Conservation (phyloP, 2,888 invertebrate genomes). For the Magallana nippona region DNA sequence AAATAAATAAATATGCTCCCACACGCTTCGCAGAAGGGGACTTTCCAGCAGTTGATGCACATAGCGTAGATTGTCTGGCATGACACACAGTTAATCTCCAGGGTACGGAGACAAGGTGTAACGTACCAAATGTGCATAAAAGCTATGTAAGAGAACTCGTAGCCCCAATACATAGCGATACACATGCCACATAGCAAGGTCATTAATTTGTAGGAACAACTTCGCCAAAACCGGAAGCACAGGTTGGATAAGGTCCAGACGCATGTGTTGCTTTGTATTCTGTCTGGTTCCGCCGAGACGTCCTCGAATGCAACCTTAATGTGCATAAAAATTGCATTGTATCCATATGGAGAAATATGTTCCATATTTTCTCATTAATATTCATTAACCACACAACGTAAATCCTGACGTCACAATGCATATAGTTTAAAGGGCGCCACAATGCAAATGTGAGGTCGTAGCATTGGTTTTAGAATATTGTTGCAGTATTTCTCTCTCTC, state of each 20-base stretch:
- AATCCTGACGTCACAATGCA: too few species aligned
- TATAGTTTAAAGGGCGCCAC: too few species aligned
- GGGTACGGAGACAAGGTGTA: slow-evolving; percentile 85
- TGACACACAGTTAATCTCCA: slow-evolving; percentile 83
- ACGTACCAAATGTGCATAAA: slow-evolving; percentile 85
- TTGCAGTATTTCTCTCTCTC: too few species aligned
- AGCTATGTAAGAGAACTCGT: slow-evolving; percentile 82
- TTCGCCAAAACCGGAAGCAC: slow-evolving; percentile 85
- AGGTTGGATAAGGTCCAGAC: slow-evolving; percentile 86
- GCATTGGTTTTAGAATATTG: too few species aligned
- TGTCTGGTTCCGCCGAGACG: slow-evolving; percentile 72
- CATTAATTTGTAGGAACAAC: slow-evolving; percentile 86
- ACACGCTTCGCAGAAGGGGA: slow-evolving; percentile 55
- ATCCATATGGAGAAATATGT: too few species aligned
- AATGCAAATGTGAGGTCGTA: too few species aligned
- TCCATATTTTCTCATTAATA: too few species aligned
- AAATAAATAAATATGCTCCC: slow-evolving; percentile 53
- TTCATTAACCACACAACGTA: too few species aligned
- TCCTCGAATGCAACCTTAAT: slow-evolving; percentile 53
- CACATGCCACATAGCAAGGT: slow-evolving; percentile 86
- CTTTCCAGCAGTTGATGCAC: slow-evolving; percentile 56
- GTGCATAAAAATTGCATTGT: background rate
- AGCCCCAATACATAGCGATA: slow-evolving; percentile 83
- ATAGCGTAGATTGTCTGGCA: slow-evolving; percentile 59
- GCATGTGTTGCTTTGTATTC: slow-evolving; percentile 83